A percentile compares a stretch with the other conserved stretches of the same genome.
phyloP scores from a whole-genome alignment of 64 coral and sea anemone genomes.

The Montipora cactus region DNA sequence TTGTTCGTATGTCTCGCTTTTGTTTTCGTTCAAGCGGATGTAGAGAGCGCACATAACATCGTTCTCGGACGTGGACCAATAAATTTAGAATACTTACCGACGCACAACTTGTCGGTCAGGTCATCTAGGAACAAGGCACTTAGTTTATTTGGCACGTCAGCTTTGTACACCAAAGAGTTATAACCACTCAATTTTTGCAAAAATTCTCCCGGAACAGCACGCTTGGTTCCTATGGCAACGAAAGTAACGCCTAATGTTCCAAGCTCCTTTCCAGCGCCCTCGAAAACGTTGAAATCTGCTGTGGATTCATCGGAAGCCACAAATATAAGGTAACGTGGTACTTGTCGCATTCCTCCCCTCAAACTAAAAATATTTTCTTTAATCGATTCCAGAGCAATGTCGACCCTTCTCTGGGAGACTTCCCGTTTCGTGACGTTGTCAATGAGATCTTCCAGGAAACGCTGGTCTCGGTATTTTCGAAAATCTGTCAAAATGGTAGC shows the following conservation, averaged over 20 bases:
- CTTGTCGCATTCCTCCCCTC: slow-evolving; percentile 85
- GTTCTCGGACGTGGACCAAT: too few relatives aligned
- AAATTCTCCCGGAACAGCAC: slow-evolving; percentile 17
- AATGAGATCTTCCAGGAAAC: slow-evolving; percentile 32
- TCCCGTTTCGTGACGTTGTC: slow-evolving; percentile 42
- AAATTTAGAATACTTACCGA: slow-evolving; percentile 36
- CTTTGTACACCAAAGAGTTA: slow-evolving; percentile 45
- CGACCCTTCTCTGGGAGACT: slow-evolving; percentile 46
- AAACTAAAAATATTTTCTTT: slow-evolving; percentile 83
- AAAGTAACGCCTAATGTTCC: slow-evolving; percentile 59
- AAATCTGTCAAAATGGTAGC: slow-evolving; percentile 60
- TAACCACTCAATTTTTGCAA: slow-evolving; percentile 61
- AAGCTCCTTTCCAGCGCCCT: slow-evolving; percentile 47
- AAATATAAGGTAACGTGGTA: slow-evolving; percentile 72
- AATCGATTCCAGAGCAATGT: slow-evolving; percentile 60
- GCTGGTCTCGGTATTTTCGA: slow-evolving; percentile 37
- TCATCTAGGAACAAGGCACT: not conserved
- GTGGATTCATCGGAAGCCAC: slow-evolving; percentile 45
- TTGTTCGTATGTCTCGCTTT: too few relatives aligned
- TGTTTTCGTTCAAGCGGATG: too few relatives aligned
- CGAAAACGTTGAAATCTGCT: slow-evolving; percentile 16
- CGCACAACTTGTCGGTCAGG: slow-evolving; percentile 53
- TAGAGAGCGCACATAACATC: too few relatives aligned
- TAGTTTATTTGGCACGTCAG: slow-evolving; percentile 42
- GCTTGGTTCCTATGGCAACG: slow-evolving; percentile 77